Evolutionary conservation across 2,113 vertebrate species (phyloP).

Genomic region (Nyctibius bracteatus): DNA sequence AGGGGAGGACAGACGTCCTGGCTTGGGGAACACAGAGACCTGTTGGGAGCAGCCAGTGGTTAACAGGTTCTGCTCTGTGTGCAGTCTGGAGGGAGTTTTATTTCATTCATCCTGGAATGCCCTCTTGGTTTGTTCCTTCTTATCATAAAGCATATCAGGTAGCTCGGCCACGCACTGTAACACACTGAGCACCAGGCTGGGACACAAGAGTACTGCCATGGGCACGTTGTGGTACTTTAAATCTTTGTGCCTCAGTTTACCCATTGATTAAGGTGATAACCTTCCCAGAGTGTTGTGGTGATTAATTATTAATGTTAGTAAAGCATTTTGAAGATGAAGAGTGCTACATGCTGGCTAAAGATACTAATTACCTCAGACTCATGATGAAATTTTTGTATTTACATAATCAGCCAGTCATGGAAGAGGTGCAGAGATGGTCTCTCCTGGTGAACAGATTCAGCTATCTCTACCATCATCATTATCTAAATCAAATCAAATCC

Average conservation of each 20-base stretch:
- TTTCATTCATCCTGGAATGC: not conserved
- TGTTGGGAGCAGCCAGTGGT: not conserved
- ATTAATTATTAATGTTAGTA: conserved; percentile 23
- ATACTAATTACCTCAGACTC: conserved; percentile 28
- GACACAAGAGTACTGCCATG: not conserved
- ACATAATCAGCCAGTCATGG: not conserved
- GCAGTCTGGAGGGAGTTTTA: not conserved
- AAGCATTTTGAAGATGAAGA: conserved; percentile 1
- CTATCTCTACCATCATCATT: not conserved
- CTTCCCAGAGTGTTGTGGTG: conserved; percentile 4
- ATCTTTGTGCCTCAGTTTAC: not conserved
- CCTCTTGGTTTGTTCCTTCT: not conserved
- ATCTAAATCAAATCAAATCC: not conserved
- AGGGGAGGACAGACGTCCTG: not conserved
- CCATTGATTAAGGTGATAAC: not conserved
- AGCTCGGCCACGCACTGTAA: not conserved
- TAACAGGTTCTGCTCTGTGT: not conserved
- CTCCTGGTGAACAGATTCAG: not conserved
- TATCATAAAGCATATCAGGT: not conserved
- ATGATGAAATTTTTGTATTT: conserved; percentile 16
- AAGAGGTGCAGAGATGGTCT: conserved; percentile 25
- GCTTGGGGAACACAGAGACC: not conserved
- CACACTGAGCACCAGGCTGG: not conserved
- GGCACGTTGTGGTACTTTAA: not conserved
- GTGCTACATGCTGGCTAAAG: conserved; percentile 18